Evolutionary conservation across 2,888 invertebrate genomes (phyloP), one percentile per base, ranked within the genome.

Genomic region (Cephus pulcher): DNA sequence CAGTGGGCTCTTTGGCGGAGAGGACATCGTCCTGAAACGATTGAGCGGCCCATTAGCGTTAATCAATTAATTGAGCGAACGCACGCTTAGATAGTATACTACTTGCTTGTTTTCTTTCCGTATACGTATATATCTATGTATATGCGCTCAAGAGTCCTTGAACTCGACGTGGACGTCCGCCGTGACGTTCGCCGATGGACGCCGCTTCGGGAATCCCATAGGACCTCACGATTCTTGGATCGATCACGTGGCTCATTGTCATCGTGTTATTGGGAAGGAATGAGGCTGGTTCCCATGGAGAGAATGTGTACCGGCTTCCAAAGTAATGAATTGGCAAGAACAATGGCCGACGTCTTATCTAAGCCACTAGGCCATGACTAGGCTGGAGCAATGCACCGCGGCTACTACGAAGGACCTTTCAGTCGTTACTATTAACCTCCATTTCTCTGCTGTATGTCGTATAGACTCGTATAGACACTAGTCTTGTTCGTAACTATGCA

Each of bases 271-370:
- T 56, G 9, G 23, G 23, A 56, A 37, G 37, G 2, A 56, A 56
- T 23, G 6, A 32, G 33, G 12, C 33, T 23, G 6, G 71, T 71
- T 71, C 71, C 33, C 33, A 71, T 32, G 23, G 6, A 34, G 71
- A 32, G 71, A 71, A 71, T 23, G 71, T 34, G 32, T 34, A 30
- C 35, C 74, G 35, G 12, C 74, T 35, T 71, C 23, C 74, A 34
- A 74, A 35, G 74, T 74, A 74, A 74, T 35, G 74, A 84, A 84
- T 81, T 81, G 83, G 82, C 82, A 83, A 74, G 76, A 78, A 74
- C 37, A 68, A 73, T 75, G 77, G 74, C 68, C 75, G 75, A 68
- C 78, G 78, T 84, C 82, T 81, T 83, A 35, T 74, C 74, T 74
- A 74, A 74, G 74, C 34, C 74, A 74, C 35, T 74, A 74, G 74